Evolutionary conservation across 2,797 vertebrate species (phyloP), one percentile per base, ranked within the genome.

Genomic region (Sparus aurata): DNA sequence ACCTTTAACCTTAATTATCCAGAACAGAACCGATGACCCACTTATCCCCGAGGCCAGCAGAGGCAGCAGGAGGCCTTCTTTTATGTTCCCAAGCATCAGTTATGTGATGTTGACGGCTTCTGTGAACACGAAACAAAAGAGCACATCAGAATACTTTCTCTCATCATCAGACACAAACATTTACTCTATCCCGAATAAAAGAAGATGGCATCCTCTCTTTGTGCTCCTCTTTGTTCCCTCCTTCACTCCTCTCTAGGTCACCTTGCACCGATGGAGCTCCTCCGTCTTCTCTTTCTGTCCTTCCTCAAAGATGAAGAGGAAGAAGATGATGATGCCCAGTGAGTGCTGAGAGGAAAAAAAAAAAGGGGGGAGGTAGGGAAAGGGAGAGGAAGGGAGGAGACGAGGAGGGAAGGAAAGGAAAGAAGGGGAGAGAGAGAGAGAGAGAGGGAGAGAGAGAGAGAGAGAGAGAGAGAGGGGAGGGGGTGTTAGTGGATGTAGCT

Each of bases 401-500:
- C 6, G 12, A 71, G 70, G 71, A 43, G 43, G 69, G 54, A 34
- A 57, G 74, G 55, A 70, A 80, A 85, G 61, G 63, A 74, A 23
- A 81, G 43, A 79, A 38, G 15, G 20, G 7, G 16, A 53, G 83
- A 81, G 61, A 23, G 79, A 65, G 22, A 64, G 73, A 71, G 52
- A 83, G 78, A 87, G 49, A 84, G 77, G 87, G 12, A 53, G 82
- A 83, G 60, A n/a, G 78, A 67, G 23, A 60, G 73, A 69, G 77
- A 73, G 62, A 68, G 79, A 87, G 68, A 80, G 52, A 83, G 79
- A 87, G 79, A 88, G 53, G 67, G 83, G 71, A 47, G 68, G 60
- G 81, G 85, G 82, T 82, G 78, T 57, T 79, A 64, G 82, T 89
- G 82, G 89, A 92, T 91, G 93, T 91, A 92, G 91, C 91, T 92